These are phyloP conservation scores for Listronotus oregonensis DNA, from an alignment of 1,140 invertebrate genomes.

Conservation along the genomic window DNA sequence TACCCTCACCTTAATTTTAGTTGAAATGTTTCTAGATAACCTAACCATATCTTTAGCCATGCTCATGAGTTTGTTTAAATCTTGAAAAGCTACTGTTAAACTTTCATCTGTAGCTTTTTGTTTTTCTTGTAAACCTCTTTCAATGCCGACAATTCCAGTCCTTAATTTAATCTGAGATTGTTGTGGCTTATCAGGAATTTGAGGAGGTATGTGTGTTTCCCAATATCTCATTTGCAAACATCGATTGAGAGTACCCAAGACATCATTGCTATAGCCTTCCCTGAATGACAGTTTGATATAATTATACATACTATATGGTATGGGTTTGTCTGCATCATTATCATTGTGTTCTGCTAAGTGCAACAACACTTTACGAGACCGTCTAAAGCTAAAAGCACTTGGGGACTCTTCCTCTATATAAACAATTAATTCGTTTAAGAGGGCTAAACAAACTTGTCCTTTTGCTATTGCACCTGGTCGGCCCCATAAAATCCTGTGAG, in stretches of 20 bases:
- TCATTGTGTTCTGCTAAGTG: conserved; percentile 68
- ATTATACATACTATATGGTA: conserved; percentile 70
- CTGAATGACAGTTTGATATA: conserved; percentile 89
- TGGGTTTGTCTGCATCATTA: conserved; percentile 72
- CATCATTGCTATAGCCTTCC: conserved; percentile 77
- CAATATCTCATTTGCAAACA: conserved; percentile 66
- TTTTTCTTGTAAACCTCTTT: conserved; percentile 87
- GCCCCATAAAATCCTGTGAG: conserved; percentile 81
- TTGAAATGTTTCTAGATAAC: conserved; percentile 89
- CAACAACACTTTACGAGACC: conserved; percentile 81
- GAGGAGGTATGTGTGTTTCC: conserved; percentile 54
- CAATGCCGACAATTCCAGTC: conserved; percentile 94
- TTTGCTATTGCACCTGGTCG: conserved; percentile 72
- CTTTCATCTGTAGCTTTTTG: conserved; percentile 88
- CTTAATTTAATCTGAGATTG: conserved; percentile 69
- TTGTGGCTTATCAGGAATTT: conserved; percentile 42
- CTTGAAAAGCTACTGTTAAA: conserved; percentile 93
- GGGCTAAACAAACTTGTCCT: conserved; percentile 69
- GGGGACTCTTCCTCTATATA: conserved; percentile 78
- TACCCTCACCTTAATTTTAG: conserved; percentile 78
- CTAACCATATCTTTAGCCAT: conserved; percentile 98
- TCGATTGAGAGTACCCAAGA: conserved; percentile 68
- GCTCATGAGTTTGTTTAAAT: conserved; percentile 91
- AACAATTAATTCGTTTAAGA: conserved; percentile 73
- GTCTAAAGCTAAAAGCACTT: conserved; percentile 73